Base-by-base conservation (phyloP, 2,888 invertebrate species). In the Tipula confusa region DNA sequence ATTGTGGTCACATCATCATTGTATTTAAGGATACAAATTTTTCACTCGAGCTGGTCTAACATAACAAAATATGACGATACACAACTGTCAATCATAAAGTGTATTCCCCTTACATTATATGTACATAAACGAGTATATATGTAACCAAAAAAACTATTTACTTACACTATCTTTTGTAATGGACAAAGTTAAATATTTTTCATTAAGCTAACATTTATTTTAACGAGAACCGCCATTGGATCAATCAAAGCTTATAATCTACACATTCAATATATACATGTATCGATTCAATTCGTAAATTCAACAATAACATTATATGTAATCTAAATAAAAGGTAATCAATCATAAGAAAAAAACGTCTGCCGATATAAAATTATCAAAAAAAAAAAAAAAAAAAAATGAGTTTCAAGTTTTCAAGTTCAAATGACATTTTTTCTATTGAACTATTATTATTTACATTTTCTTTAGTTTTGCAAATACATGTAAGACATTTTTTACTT, bases 211-310 rank as follows among this genome's bases (percentile, higher is more conserved):
- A 24, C 64, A 64, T 11, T 64, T 64, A n/a, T n/a, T 64, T 24
- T 64, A 24, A 64, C 18, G 64, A n/a, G n/a, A 24, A 64, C 11
- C 18, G 24, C 64, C 24, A 64, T 7, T 3, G 64, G 24, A 64
- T 64, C 64, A 64, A 64, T 64, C 64, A 64, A 64, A 43, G 24
- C 64, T 64, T 64, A 64, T 9, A 64, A 64, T 64, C 64, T 64
- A 64, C 24, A 64, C 64, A 64, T 24, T 9, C 11, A 2, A 64
- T 9, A 24, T 3, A 64, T 9, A 64, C 64, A 64, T 24, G 64
- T 64, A 64, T 18, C 4, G 15, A 43, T 43, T 15, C 43, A 43
- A 64, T 64, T 64, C 11, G 9, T 64, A 64, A 64, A 64, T 64
- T 64, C 9, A 43, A 43, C 43, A 64, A 64, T 24, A 64, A 64